Percentiles rank a stretch among this genome's conserved stretches.
Conservation (phyloP, 2,888 invertebrate genomes). For the Dynastes grantii region DNA sequence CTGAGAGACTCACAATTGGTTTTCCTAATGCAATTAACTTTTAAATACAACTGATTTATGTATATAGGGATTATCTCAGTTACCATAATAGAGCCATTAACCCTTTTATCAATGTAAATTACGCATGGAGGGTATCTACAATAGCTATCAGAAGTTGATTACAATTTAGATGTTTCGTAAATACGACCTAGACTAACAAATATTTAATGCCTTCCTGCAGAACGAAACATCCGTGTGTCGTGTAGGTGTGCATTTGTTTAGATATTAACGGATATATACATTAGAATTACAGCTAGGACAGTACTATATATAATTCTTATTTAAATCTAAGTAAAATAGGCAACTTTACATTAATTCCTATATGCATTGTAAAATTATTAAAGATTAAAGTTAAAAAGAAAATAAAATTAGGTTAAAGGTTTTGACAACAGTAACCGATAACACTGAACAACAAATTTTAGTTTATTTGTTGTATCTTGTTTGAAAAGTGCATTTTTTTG, state of each 20-base stretch:
- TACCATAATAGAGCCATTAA: slow-evolving; percentile 53
- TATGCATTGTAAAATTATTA: no score
- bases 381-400: no score
- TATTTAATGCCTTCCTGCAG: slow-evolving; percentile 36
- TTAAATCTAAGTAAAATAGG: no score
- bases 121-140: slow-evolving; percentile 52
- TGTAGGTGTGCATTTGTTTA: slow-evolving; percentile 29
- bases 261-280: neutral
- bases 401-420: no score
- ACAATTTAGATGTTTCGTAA: slow-evolving; percentile 50
- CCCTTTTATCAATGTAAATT: slow-evolving; percentile 54
- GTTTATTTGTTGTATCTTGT: no score
- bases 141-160: slow-evolving; percentile 51
- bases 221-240: neutral
- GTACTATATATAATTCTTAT: no score
- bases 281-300: neutral
- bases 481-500: no score
- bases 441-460: no score
- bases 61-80: slow-evolving; percentile 50
- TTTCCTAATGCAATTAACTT: slow-evolving; percentile 52
- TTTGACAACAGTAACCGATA: no score
- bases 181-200: slow-evolving; percentile 42
- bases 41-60: slow-evolving; percentile 52
- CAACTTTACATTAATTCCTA: no score
- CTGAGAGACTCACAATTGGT: slow-evolving; percentile 46